A percentile compares a stretch with the other conserved stretches of the same genome.
These are phyloP conservation scores for Syngnathus acus DNA, from an alignment of 2,797 vertebrate species.

Conservation along the genomic window DNA sequence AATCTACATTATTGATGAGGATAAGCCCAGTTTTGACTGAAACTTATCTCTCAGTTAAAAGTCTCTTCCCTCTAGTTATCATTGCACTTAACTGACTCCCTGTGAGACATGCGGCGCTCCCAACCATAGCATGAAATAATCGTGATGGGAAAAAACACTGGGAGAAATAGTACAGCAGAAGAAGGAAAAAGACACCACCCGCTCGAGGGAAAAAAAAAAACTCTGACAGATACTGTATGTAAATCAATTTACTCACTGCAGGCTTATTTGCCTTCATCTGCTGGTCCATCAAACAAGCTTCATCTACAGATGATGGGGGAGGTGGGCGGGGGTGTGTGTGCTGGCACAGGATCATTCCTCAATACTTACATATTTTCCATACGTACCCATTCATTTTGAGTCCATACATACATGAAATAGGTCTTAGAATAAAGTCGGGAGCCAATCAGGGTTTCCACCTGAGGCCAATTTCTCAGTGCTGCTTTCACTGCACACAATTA, in stretches of 20 bases:
- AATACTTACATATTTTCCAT: neutral
- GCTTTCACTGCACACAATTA: neutral
- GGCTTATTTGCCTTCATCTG: conserved; percentile 30
- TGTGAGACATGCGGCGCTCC: neutral
- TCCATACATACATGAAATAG: conserved; percentile 4
- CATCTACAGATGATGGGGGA: conserved; percentile 22
- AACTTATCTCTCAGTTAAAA: neutral
- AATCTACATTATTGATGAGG: conserved; percentile 1
- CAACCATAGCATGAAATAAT: neutral
- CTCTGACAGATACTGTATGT: conserved; percentile 17
- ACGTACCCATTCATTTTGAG: neutral
- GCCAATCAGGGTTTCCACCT: neutral
- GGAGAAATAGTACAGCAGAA: neutral
- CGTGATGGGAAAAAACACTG: neutral
- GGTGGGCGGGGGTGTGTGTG: neutral
- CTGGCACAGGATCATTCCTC: conserved; percentile 22
- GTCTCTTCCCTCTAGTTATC: conserved; percentile 8
- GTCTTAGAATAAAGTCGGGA: conserved; percentile 9
- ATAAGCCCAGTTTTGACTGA: neutral
- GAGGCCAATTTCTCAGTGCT: neutral
- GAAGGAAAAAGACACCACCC: conserved; percentile 9
- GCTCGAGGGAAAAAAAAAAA: conserved; percentile 23
- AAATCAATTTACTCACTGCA: conserved; percentile 35
- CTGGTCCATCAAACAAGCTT: conserved; percentile 9
- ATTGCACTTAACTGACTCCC: conserved; percentile 10